A percentile compares a stretch with the other conserved stretches of the same genome.
phyloP scores from a whole-genome alignment of 2,113 vertebrate genomes.

The Esox niger region DNA sequence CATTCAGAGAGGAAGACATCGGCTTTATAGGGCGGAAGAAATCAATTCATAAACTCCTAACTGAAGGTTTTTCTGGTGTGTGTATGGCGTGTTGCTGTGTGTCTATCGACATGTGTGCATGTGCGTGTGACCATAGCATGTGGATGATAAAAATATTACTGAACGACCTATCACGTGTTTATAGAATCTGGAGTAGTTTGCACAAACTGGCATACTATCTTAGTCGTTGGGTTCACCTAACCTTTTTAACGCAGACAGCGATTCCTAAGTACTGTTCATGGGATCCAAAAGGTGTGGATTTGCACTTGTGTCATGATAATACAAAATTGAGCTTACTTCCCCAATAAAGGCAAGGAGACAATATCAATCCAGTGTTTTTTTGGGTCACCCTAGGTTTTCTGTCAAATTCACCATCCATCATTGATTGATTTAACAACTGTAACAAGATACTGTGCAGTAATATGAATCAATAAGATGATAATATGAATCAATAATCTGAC shows the following conservation, averaged over 20 bases:
- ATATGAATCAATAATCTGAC: too few relatives aligned
- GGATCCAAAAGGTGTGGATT: not conserved
- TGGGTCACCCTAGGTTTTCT: conserved; percentile 58
- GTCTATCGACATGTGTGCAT: conserved; percentile 10
- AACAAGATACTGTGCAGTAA: too few relatives aligned
- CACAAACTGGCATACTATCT: conserved; percentile 46
- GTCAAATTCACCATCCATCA: conserved; percentile 66
- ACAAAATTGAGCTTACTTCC: not conserved
- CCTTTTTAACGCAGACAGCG: not conserved
- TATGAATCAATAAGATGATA: conserved; percentile 73
- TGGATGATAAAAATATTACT: not conserved
- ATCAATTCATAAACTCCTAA: conserved; percentile 75
- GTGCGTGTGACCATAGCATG: not conserved
- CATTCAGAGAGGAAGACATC: conserved; percentile 59
- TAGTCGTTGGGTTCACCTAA: conserved; percentile 27
- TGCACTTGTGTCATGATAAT: not conserved
- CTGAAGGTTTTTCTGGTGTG: conserved; percentile 51
- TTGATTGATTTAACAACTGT: conserved; percentile 63
- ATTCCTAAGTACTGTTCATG: not conserved
- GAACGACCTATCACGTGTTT: conserved; percentile 64
- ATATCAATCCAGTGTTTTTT: too few relatives aligned
- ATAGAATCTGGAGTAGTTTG: conserved; percentile 28
- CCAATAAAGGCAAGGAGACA: not conserved
- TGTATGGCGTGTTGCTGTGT: conserved; percentile 28
- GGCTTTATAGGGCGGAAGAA: conserved; percentile 66